Evolutionary conservation across 2,113 vertebrate species (phyloP).

Genomic region (Podarcis muralis): DNA sequence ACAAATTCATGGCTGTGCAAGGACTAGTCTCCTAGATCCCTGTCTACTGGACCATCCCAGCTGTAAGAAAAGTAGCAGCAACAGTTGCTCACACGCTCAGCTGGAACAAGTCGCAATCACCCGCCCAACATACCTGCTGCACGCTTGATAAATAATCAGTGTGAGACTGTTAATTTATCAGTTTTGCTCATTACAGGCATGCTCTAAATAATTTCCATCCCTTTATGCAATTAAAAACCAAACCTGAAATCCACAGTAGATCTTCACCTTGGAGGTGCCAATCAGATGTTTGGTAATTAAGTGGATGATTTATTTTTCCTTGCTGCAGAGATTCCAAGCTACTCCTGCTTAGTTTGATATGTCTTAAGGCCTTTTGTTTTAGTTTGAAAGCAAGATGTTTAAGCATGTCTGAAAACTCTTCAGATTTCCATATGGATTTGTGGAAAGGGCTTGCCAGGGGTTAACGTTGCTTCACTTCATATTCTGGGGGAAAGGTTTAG

Average conservation of each 20-base stretch:
- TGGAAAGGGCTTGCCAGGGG: conserved; percentile 21
- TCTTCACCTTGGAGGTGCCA: neutral
- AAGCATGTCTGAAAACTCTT: conserved; percentile 25
- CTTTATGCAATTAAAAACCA: neutral
- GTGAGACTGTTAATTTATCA: neutral
- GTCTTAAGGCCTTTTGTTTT: neutral
- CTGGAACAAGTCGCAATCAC: neutral
- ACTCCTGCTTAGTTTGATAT: neutral
- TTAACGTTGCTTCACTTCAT: conserved; percentile 3
- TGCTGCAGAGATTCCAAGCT: neutral
- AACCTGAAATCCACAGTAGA: neutral
- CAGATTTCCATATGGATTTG: neutral
- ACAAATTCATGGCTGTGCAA: neutral
- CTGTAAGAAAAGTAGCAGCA: neutral
- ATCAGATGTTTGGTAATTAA: neutral
- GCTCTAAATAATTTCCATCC: neutral
- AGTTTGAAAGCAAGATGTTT: neutral
- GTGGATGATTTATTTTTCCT: conserved; percentile 4
- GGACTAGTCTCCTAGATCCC: neutral
- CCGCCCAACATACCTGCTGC: neutral
- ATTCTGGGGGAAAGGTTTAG: neutral
- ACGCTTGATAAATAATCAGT: neutral
- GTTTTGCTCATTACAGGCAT: neutral
- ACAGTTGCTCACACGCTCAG: neutral
- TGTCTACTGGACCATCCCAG: neutral